Percentiles rank a stretch among this genome's conserved stretches.
phyloP scores from a whole-genome alignment of 2,797 vertebrate species.

The Lates japonicus region DNA sequence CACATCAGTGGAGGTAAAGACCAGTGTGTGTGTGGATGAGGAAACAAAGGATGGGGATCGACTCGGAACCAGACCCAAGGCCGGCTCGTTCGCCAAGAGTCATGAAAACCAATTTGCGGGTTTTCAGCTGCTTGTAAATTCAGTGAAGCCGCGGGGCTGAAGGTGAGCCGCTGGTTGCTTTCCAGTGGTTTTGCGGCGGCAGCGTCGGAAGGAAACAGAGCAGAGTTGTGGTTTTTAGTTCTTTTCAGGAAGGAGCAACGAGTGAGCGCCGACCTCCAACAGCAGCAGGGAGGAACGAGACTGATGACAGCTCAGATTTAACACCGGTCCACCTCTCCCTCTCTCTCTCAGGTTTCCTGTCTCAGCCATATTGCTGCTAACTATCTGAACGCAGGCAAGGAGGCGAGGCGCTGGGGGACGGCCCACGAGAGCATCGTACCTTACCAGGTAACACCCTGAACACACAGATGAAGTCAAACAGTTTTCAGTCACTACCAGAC shows the following conservation, averaged over 20 bases:
- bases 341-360: slow-evolving; percentile 91
- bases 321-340: not conserved
- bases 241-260: not conserved
- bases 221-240: slow-evolving; percentile 1
- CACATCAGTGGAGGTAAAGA: not conserved
- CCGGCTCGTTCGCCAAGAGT: not conserved
- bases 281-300: slow-evolving; percentile 6
- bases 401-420: slow-evolving; percentile 93
- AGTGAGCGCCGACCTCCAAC: slow-evolving; percentile 19
- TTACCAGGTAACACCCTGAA: slow-evolving; percentile 89
- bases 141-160: not conserved
- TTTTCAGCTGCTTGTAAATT: slow-evolving; percentile 27
- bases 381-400: slow-evolving; percentile 91
- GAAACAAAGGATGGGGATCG: not conserved
- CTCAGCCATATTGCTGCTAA: slow-evolving; percentile 94
- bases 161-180: not conserved
- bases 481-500: no score
- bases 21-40: not conserved
- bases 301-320: slow-evolving; percentile 25
- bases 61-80: not conserved
- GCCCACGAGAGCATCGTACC: slow-evolving; percentile 97
- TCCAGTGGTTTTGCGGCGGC: not conserved
- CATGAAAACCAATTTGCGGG: not conserved
- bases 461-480: no score
- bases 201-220: slow-evolving; percentile 24